Conservation (phyloP, 2,888 invertebrate species). For the Cataglyphis albicans region DNA sequence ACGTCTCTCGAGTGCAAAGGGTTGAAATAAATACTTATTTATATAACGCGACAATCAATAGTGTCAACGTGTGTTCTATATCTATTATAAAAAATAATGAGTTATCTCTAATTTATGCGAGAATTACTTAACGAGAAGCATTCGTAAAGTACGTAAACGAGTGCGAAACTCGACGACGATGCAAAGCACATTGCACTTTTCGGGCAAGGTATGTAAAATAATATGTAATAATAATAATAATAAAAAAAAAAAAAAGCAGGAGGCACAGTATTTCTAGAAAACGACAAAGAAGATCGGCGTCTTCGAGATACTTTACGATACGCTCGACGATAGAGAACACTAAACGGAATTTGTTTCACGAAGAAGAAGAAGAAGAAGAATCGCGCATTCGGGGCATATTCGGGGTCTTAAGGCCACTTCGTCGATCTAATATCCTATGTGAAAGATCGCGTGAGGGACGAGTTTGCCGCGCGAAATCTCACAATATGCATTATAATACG, state of each 20-base stretch:
- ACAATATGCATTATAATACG: constrained; percentile 75
- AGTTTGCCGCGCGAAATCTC: constrained; percentile 64
- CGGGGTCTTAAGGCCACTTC: constrained; percentile 66
- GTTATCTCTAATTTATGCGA: neutral
- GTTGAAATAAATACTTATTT: constrained; percentile 23
- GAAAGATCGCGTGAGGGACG: constrained; percentile 50
- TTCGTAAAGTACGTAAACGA: constrained; percentile 8
- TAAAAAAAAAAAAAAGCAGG: constrained; percentile 7
- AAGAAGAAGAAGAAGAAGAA: constrained; percentile 31
- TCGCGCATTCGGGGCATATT: constrained; percentile 14
- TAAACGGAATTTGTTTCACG: constrained; percentile 33
- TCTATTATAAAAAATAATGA: neutral
- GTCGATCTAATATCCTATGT: constrained; percentile 60
- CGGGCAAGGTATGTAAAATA: neutral
- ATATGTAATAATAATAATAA: neutral
- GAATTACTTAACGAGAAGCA: constrained; percentile 1
- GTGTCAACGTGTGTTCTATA: constrained; percentile 5
- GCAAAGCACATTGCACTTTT: neutral
- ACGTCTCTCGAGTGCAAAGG: constrained; percentile 49
- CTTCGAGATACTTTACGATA: constrained; percentile 16
- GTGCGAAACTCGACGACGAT: constrained; percentile 2
- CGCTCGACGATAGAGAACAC: constrained; percentile 34
- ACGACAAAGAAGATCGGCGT: constrained; percentile 4
- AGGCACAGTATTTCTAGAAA: constrained; percentile 18
- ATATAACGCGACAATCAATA: constrained; percentile 21